These are phyloP conservation scores for Harlomillsia oculata DNA, from an alignment of 1,140 invertebrate genomes.

Conservation along the genomic window DNA sequence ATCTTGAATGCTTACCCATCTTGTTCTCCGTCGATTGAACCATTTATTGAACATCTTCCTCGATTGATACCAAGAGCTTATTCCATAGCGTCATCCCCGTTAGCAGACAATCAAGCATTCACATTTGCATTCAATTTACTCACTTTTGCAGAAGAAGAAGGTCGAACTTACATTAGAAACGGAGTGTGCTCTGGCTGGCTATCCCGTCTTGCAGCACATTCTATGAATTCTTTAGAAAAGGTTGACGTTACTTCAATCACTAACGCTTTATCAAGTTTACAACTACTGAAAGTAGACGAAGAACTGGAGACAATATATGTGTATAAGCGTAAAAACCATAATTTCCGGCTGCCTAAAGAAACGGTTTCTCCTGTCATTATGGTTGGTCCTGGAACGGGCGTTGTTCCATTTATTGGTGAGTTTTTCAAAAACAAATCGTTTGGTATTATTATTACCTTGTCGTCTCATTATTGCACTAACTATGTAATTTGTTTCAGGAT, in stretches of 20 bases:
- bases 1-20: conserved; percentile 54
- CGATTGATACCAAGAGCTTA: conserved; percentile 64
- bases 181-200: conserved; percentile 62
- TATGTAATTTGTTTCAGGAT: conserved; percentile 45
- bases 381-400: conserved; percentile 70
- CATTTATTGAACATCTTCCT: conserved; percentile 61
- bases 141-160: conserved; percentile 39
- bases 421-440: not conserved
- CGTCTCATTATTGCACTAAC: too few species aligned
- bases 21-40: conserved; percentile 53
- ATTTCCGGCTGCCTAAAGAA: conserved; percentile 49
- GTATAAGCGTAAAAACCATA: conserved; percentile 53
- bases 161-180: conserved; percentile 43
- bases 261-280: not conserved
- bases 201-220: conserved; percentile 32
- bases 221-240: conserved; percentile 1
- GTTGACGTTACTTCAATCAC: not conserved
- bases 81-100: conserved; percentile 62
- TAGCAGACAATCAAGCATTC: conserved; percentile 43
- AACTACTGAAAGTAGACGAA: conserved; percentile 7
- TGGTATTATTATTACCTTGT: not conserved
- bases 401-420: conserved; percentile 61
- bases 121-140: conserved; percentile 61
- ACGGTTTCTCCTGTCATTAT: conserved; percentile 55
- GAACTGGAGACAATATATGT: conserved; percentile 42